Evolutionary conservation across 2,797 vertebrate genomes (phyloP), one percentile per base, ranked within the genome.

Genomic region (Esox masquinongy): DNA sequence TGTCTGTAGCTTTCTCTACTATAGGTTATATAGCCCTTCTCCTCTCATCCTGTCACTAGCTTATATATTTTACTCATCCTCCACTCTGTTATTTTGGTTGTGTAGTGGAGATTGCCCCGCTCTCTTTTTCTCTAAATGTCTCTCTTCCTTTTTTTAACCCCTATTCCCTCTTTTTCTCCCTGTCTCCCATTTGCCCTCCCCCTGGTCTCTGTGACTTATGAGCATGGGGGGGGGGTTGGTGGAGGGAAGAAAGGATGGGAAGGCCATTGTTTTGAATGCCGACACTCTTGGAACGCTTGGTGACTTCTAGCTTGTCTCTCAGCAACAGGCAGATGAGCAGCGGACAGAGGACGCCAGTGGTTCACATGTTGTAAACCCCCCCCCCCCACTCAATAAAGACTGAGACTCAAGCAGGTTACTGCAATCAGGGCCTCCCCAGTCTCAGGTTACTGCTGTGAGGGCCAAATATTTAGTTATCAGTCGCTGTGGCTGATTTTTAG

Each of bases 281-380:
- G 22, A 24, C 64, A 56, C 77, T 61, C n/a, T 56, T 36, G 16
- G n/a, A 68, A 63, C 22, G 36, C 36, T 43, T 31, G 29, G 43
- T 75, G 64, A n/a, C 73, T 76, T 76, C 34, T 29, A 17, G 53
- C 73, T 50, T 51, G 74, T 76, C 71, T 75, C 77, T 70, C 74
- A 56, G 66, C 74, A 73, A 73, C 74, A 72, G 50, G 26, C 67
- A 31, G n/a, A 51, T 14, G 56, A 51, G 43, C 68, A 50, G 43
- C 43, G 64, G 64, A 72, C 49, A 26, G 64, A 31, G 53, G 69
- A 26, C 24, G 16, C 67, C 51, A 8, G 63, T 29, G 31, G 24
- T 16, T 36, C 61, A 71, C 63, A 75, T 69, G 63, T 53, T 68
- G 29, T 64, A 75, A 75, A 24, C 56, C 56, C 11, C 56, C 53